Conservation (phyloP, 2,888 invertebrate genomes). For the Spilarctia lutea region DNA sequence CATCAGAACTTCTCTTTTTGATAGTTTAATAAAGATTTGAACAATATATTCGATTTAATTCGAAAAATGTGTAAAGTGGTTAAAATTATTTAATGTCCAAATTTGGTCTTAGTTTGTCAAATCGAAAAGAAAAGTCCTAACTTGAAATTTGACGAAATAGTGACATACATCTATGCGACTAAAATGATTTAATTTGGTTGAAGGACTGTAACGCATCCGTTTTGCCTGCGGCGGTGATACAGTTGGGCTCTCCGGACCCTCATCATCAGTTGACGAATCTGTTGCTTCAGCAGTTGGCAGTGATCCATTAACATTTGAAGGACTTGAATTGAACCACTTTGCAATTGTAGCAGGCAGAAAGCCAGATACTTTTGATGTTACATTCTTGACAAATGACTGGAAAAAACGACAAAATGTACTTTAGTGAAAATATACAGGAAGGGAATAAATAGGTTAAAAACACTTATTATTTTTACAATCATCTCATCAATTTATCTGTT, state of each 20-base stretch:
- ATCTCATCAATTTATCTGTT: no score
- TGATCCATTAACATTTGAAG: constrained; percentile 75
- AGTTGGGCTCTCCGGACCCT: constrained; percentile 58
- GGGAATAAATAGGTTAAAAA: no score
- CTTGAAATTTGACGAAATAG: constrained; percentile 9
- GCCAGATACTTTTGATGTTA: constrained; percentile 88
- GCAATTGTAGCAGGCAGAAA: constrained; percentile 87
- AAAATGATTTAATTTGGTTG: constrained; percentile 54
- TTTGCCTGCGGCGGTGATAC: constrained; percentile 76
- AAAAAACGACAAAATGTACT: constrained; percentile 52
- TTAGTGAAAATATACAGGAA: no score
- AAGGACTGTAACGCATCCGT: constrained; percentile 62
- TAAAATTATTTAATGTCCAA: no score
- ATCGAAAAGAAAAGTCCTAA: not conserved
- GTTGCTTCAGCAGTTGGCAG: constrained; percentile 70
- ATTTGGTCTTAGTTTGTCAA: no score
- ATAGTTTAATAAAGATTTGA: no score
- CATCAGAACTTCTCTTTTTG: not conserved
- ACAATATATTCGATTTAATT: no score
- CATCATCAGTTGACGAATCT: constrained; percentile 78
- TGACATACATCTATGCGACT: constrained; percentile 60
- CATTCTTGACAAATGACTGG: constrained; percentile 90
- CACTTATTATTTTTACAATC: no score
- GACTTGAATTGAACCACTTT: constrained; percentile 82
- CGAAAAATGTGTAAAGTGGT: no score